These are phyloP conservation scores for Neomorphus geoffroyi DNA, from an alignment of 2,797 vertebrate genomes.

Conservation along the genomic window DNA sequence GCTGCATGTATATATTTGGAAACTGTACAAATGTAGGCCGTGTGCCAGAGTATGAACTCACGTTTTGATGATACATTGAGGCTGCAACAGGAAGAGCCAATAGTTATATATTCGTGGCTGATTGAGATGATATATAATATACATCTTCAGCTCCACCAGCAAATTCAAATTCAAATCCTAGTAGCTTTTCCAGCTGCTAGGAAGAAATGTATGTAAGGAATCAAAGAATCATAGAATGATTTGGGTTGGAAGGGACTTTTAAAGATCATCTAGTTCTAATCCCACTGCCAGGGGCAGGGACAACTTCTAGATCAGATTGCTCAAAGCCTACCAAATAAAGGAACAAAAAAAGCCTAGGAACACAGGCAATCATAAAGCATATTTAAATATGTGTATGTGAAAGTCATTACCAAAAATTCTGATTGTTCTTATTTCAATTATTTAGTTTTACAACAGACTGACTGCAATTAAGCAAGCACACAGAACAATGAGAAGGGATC, in stretches of 20 bases:
- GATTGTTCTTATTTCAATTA: background rate
- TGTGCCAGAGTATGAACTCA: background rate
- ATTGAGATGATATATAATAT: background rate
- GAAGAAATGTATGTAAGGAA: background rate
- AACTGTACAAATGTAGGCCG: fast-evolving
- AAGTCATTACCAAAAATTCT: background rate
- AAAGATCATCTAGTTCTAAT: too few species aligned
- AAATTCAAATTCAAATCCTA: background rate
- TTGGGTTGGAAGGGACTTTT: too few species aligned
- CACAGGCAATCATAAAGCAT: background rate
- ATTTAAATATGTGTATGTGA: background rate
- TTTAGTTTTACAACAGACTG: background rate
- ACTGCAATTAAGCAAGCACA: background rate
- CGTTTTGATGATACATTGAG: background rate
- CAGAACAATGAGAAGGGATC: background rate
- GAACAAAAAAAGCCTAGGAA: background rate
- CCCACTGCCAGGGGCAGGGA: too few species aligned
- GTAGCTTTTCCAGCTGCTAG: background rate
- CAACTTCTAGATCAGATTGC: too few species aligned
- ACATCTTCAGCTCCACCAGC: background rate
- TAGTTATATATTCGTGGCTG: background rate
- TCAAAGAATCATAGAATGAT: too few species aligned
- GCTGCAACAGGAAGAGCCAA: background rate
- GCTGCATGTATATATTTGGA: background rate
- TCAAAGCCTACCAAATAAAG: too few species aligned